phyloP scores from a whole-genome alignment of 2,888 invertebrate genomes.

The Dynastes grantii region DNA sequence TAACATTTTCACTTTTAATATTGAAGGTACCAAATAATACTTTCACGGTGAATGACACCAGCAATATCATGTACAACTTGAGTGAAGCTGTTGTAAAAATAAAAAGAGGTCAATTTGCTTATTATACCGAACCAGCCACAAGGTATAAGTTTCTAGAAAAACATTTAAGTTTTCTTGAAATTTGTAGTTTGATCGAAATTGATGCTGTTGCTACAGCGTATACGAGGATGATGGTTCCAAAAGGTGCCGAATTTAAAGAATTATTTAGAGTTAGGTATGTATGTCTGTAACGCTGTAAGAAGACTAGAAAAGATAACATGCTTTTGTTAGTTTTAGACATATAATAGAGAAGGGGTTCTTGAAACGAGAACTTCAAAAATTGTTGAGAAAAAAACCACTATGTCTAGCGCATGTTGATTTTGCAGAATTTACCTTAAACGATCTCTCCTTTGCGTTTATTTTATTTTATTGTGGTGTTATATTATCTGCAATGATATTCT shows the following conservation, averaged over 20 bases:
- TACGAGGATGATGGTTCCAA: constrained; percentile 34
- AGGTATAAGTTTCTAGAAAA: constrained; percentile 38
- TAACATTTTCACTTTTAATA: neutral
- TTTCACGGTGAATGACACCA: constrained; percentile 5
- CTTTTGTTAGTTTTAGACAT: constrained; percentile 36
- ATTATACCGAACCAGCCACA: constrained; percentile 46
- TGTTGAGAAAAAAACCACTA: constrained; percentile 24
- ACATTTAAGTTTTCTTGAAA: constrained; percentile 28
- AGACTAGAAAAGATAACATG: neutral
- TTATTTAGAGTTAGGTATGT: constrained; percentile 42
- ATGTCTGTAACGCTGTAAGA: neutral
- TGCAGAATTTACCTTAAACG: constrained; percentile 25
- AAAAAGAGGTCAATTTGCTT: constrained; percentile 41
- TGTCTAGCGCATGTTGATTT: constrained; percentile 45
- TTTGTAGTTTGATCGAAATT: constrained; percentile 44
- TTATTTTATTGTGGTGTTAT: constrained; percentile 34
- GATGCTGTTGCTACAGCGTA: constrained; percentile 27
- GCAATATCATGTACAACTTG: constrained; percentile 4
- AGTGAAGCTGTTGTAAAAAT: constrained; percentile 29
- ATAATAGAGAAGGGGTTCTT: constrained; percentile 33
- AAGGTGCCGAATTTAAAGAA: constrained; percentile 32
- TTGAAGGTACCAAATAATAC: constrained; percentile 10
- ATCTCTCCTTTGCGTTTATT: constrained; percentile 32
- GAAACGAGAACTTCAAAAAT: constrained; percentile 33
- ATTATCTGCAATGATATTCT: constrained; percentile 25